Percentiles rank a stretch among this genome's conserved stretches.
Conservation (phyloP, 2,113 vertebrate genomes). For the Cephalopholis sonnerati region DNA sequence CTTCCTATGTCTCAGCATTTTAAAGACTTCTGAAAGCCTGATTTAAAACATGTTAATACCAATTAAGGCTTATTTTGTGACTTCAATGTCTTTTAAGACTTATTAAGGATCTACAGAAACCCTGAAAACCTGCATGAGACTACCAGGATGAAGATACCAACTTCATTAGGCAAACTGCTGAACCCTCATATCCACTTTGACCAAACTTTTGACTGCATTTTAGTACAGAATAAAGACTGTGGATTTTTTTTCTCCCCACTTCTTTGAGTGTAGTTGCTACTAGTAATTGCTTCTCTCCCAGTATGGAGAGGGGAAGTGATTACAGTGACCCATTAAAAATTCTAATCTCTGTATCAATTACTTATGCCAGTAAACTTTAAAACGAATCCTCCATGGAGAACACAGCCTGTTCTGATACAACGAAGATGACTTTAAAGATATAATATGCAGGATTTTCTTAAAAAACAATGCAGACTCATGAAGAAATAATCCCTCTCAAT, state of each 20-base stretch:
- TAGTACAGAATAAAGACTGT: neutral
- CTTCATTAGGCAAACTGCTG: neutral
- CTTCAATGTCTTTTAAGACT: too few relatives aligned
- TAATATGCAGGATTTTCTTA: too few relatives aligned
- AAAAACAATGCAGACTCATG: too few relatives aligned
- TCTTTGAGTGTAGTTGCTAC: neutral
- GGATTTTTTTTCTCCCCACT: neutral
- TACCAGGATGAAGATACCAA: neutral
- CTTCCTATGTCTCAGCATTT: too few relatives aligned
- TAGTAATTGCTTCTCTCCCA: neutral
- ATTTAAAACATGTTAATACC: too few relatives aligned
- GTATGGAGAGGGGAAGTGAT: neutral
- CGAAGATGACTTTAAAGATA: neutral
- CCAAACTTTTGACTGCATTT: neutral
- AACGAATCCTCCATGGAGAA: neutral
- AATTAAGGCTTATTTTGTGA: too few relatives aligned
- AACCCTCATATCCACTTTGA: neutral
- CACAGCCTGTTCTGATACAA: constrained; percentile 15
- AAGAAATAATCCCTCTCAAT: too few relatives aligned
- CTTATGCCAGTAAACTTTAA: neutral
- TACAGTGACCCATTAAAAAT: neutral
- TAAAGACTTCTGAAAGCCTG: too few relatives aligned
- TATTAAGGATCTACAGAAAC: too few relatives aligned
- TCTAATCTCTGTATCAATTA: constrained; percentile 4
- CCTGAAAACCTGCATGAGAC: neutral